phyloP scores from a whole-genome alignment of 2,888 invertebrate species.

The Megalurothrips usitatus region DNA sequence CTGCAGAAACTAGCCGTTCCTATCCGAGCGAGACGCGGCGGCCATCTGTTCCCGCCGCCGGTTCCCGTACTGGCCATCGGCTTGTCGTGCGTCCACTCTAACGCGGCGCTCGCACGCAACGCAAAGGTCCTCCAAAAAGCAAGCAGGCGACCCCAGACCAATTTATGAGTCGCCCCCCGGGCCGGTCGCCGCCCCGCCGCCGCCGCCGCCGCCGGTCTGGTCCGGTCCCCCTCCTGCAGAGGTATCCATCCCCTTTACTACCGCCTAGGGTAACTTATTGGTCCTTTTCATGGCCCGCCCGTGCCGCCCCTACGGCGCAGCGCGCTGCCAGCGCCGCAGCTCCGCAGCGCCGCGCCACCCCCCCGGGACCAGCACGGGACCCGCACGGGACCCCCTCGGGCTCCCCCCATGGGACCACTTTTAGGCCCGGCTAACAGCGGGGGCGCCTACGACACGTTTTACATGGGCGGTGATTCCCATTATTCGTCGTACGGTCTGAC shows the following conservation, averaged over 20 bases:
- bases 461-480: not conserved
- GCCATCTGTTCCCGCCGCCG: too few species aligned
- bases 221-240: not conserved
- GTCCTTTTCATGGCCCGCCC: not conserved
- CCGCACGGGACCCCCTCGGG: not conserved
- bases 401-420: not conserved
- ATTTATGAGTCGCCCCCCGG: slow-evolving; percentile 5
- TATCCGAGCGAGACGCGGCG: too few species aligned
- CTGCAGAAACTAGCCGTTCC: too few species aligned
- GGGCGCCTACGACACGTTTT: slow-evolving; percentile 4
- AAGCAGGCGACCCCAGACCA: not conserved
- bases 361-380: not conserved
- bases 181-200: not conserved
- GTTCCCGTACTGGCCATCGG: too few species aligned
- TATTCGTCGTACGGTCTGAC: not conserved
- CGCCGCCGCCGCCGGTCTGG: not conserved
- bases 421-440: not conserved
- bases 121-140: not conserved
- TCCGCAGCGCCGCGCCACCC: not conserved
- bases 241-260: too few species aligned
- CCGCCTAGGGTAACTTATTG: not conserved
- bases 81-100: not conserved
- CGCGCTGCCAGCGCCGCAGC: not conserved
- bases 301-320: not conserved
- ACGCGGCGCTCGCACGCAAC: not conserved